Evolutionary conservation across 2,797 vertebrate species (phyloP), one percentile per base, ranked within the genome.

Genomic region (Crenichthys baileyi): DNA sequence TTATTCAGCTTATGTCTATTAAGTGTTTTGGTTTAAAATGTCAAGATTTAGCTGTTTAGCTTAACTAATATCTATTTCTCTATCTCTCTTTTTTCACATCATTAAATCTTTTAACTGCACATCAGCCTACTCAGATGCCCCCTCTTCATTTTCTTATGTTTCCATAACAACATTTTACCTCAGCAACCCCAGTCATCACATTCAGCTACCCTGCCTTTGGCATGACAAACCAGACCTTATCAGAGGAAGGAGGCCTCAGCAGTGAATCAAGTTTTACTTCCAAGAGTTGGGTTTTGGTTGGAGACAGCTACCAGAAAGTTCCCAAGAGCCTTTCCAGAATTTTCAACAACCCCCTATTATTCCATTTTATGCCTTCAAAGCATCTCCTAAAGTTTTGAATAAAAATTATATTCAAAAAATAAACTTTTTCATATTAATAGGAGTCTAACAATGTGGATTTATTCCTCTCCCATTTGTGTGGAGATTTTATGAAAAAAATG

Each of bases 381-480:
- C 36, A 82, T 80, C 67, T 53, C 39, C 86, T 83, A 83, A 85
- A 93, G 82, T 87, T 74, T 78, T 68, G 41, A 68, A 76, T 55
- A 51, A 70, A 70, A 79, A 84, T 82, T 70, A 72, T 58, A 71
- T 46, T 4, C 78, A 73, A 72, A 79, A 79, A 7, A 44, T 77
- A 83, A 79, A 78, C 1, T 24, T 78, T 72, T 36, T 72, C 39
- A 18, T 55, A 41, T 15, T 36, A 26, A 53, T n/a, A n/a, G 80
- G 89, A 90, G 77, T 87, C 79, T 70, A 79, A 73, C 80, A 90
- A 82, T 85, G 72, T 90, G 74, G 72, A 87, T 81, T 84, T 85
- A 79, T 75, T 86, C 36, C 70, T 88, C 92, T 93, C 86, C 88
- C 22, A 78, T 93, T 93, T 93, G 82, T 87, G 78, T 88, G 90